Base-by-base conservation (phyloP, 1,140 invertebrate genomes). In the Drosophila azteca region DNA sequence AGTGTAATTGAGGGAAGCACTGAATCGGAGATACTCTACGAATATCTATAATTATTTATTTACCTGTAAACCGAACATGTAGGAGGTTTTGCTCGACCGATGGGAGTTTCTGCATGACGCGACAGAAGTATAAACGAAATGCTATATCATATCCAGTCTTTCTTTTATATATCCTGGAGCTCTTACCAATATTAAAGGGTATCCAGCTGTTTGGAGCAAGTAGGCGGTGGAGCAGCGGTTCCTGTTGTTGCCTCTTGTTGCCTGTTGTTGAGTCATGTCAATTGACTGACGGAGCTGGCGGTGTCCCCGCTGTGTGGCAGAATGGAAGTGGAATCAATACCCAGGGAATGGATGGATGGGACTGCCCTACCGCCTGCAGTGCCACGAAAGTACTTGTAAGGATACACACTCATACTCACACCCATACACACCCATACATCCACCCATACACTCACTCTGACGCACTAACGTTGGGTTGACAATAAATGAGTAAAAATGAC, bases 401-500 rank as follows among this genome's bases (percentile, higher is more conserved):
- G 82, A 85, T 82, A 85, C 65, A 79, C 62, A 79, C 65, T 59
- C 64, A 52, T 59, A 45, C 39, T 26, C 24, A 64, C 51, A 60
- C 52, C 35, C 41, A 52, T 35, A 46, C 43, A 48, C 8, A 31
- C 29, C 29, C 29, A 29, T 31, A 31, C 29, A 7, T 1, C 17
- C 17, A 7, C 43, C 45, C 31, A 48, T 48, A 69, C 26, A 58
- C 75, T 69, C 26, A 39, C 65, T 65, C 69, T 50, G 57, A 67
- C 66, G 74, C 71, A 82, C 83, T 84, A 78, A 82, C 82, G 82
- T 75, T 88, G 82, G 82, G 82, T 75, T 88, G 82, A 88, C 82
- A 87, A 87, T 87, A 87, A 87, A 87, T 87, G 83, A 87, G 82
- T 87, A 87, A 87, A 87, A 87, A 82, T 87, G 78, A 87, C 82